Evolutionary conservation across 2,797 vertebrate genomes (phyloP).

Genomic region (Rhynchonycteris naso): DNA sequence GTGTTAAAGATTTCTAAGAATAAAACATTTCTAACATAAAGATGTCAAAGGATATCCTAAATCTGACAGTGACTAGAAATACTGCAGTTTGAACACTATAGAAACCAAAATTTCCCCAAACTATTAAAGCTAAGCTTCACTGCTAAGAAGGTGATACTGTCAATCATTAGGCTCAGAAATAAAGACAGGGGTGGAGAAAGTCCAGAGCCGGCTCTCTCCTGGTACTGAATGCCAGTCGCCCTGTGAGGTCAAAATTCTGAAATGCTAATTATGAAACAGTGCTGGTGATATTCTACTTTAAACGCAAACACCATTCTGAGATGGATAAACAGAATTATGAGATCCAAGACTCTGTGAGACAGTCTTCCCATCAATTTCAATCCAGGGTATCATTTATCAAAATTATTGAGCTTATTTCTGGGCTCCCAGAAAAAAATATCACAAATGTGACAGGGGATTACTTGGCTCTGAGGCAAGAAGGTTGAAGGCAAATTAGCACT

Average conservation of each 20-base stretch:
- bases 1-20: conserved; percentile 14
- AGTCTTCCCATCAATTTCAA: not conserved
- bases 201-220: not conserved
- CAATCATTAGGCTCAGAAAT: not conserved
- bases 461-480: not conserved
- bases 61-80: not conserved
- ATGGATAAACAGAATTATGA: not conserved
- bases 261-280: not conserved
- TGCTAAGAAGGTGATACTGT: not conserved
- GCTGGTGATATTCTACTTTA: not conserved
- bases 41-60: conserved; percentile 8
- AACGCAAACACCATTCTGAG: not conserved
- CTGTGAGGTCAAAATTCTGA: not conserved
- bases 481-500: not conserved
- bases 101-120: not conserved
- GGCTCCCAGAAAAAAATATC: not conserved
- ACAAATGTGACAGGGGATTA: conserved; percentile 1
- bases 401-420: not conserved
- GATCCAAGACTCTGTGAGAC: not conserved
- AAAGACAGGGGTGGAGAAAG: not conserved
- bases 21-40: conserved; percentile 13
- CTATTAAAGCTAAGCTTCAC: not conserved
- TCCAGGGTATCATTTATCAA: not conserved
- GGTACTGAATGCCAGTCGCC: not conserved
- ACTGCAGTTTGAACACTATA: not conserved